A percentile compares a stretch with the other conserved stretches of the same genome.
Conservation (phyloP, 2,888 invertebrate species). For the Sphinx pinastri region DNA sequence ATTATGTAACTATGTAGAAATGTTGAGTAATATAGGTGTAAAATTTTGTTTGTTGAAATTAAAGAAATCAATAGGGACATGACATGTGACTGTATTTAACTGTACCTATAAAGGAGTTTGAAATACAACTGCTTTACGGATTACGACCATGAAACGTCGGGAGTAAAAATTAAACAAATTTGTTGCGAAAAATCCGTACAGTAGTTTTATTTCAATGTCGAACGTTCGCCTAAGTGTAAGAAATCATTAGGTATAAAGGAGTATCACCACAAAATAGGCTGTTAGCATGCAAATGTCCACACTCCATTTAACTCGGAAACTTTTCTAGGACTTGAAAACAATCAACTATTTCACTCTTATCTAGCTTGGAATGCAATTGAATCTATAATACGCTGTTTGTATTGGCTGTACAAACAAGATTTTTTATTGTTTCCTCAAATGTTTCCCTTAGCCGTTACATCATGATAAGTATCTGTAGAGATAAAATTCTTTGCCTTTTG, state of each 20-base stretch:
- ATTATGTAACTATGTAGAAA: too few relatives aligned
- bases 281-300: conserved; percentile 2
- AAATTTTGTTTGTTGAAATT: too few relatives aligned
- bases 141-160: too few relatives aligned
- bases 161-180: too few relatives aligned
- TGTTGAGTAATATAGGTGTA: too few relatives aligned
- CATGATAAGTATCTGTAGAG: background rate
- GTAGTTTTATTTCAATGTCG: too few relatives aligned
- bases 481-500: background rate
- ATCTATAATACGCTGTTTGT: background rate
- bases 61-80: too few relatives aligned
- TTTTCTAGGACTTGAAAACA: background rate
- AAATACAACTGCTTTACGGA: too few relatives aligned
- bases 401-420: background rate
- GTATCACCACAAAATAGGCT: background rate
- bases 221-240: too few relatives aligned
- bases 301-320: background rate
- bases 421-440: background rate
- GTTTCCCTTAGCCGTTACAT: background rate
- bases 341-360: background rate
- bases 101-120: too few relatives aligned
- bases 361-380: background rate
- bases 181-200: too few relatives aligned
- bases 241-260: too few relatives aligned
- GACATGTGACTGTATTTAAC: background rate